Evolutionary conservation across 2,113 vertebrate genomes (phyloP).

Genomic region (Coregonus clupeaformis): DNA sequence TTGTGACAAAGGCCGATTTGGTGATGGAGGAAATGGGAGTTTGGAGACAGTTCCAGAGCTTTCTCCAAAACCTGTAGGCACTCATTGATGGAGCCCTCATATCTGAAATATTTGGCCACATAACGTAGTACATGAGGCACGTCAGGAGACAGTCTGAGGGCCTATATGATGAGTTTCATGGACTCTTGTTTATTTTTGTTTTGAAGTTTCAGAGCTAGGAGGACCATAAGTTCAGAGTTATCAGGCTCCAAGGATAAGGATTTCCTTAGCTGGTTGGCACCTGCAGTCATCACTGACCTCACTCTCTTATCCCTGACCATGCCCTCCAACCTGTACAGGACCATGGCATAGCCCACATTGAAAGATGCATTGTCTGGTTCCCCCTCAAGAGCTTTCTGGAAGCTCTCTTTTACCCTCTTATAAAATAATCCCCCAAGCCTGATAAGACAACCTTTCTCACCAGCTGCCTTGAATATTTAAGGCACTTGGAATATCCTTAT

Average conservation of each 20-base stretch:
- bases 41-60: conserved; percentile 19
- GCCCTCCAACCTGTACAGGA: conserved; percentile 37
- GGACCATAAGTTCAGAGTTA: conserved; percentile 44
- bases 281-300: neutral
- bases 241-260: too few species aligned
- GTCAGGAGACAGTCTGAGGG: conserved; percentile 38
- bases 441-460: conserved; percentile 44
- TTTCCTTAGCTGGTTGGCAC: conserved; percentile 38
- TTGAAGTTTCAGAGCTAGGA: conserved; percentile 48
- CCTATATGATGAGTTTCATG: conserved; percentile 32
- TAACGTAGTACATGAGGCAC: conserved; percentile 30
- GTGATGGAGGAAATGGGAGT: conserved; percentile 50
- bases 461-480: too few species aligned
- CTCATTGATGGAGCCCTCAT: conserved; percentile 3
- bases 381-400: conserved; percentile 38
- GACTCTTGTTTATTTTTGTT: conserved; percentile 4
- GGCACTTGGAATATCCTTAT: too few species aligned
- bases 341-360: conserved; percentile 48
- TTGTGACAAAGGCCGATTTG: conserved; percentile 56
- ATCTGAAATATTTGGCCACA: conserved; percentile 32
- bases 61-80: conserved; percentile 27
- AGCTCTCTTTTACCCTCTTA: conserved; percentile 38
- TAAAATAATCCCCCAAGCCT: conserved; percentile 41
- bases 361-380: conserved; percentile 30
- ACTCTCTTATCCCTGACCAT: neutral